These are phyloP conservation scores for Carcina quercana DNA, from an alignment of 2,888 invertebrate genomes.

Conservation along the genomic window DNA sequence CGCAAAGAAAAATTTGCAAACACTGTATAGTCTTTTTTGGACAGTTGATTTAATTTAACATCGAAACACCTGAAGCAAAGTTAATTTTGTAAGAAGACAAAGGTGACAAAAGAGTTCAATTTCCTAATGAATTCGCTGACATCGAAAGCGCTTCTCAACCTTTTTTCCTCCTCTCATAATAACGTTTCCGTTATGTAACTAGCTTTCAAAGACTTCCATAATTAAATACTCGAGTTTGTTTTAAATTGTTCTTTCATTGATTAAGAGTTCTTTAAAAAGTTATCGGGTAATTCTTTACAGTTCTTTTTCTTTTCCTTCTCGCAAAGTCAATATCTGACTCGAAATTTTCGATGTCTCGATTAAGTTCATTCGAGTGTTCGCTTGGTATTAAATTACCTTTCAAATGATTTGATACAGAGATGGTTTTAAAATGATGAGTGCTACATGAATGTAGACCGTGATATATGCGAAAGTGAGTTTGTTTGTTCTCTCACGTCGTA, in stretches of 20 bases:
- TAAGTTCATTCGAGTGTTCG: not conserved
- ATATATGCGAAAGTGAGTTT: too few relatives aligned
- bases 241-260: slow-evolving; percentile 22
- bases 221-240: slow-evolving; percentile 12
- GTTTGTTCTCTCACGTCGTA: too few relatives aligned
- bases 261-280: slow-evolving; percentile 18
- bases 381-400: not conserved
- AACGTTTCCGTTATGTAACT: too few relatives aligned
- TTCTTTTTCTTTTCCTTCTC: slow-evolving; percentile 16
- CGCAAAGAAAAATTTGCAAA: too few relatives aligned
- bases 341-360: not conserved
- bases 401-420: not conserved
- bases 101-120: slow-evolving; percentile 28
- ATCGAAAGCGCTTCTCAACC: slow-evolving; percentile 27
- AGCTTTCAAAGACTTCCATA: slow-evolving; percentile 20
- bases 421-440: not conserved
- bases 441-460: too few relatives aligned
- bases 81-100: slow-evolving; percentile 29
- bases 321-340: not conserved
- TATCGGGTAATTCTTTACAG: slow-evolving; percentile 15
- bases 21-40: too few relatives aligned
- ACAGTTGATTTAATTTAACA: too few relatives aligned
- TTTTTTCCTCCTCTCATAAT: too few relatives aligned
- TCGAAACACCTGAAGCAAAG: slow-evolving; percentile 5
- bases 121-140: slow-evolving; percentile 52